Percentiles rank a stretch among this genome's conserved stretches.
These are phyloP conservation scores for Drosophila heteroneura DNA, from an alignment of 2,888 invertebrate species.

Conservation along the genomic window DNA sequence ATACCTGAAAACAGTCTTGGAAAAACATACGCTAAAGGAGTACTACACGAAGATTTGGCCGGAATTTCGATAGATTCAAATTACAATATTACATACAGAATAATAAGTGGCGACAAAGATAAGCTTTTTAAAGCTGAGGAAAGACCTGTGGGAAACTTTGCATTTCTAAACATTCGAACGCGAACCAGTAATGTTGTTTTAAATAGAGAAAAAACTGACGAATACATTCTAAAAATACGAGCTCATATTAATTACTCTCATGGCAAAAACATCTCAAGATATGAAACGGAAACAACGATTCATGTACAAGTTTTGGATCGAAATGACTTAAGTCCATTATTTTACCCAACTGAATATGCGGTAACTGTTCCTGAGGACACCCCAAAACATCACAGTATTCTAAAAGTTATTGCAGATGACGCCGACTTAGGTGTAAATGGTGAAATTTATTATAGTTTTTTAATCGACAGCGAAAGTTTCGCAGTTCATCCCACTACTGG, in stretches of 20 bases:
- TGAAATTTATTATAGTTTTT: constrained; percentile 97
- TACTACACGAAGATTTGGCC: constrained; percentile 91
- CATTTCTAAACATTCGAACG: constrained; percentile 95
- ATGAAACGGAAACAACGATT: constrained; percentile 91
- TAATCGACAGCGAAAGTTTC: constrained; percentile 92
- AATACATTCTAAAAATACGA: constrained; percentile 92
- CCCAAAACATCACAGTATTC: constrained; percentile 92
- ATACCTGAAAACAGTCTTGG: constrained; percentile 97
- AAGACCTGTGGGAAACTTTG: constrained; percentile 95
- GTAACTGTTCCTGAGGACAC: constrained; percentile 95
- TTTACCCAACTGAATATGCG: constrained; percentile 95
- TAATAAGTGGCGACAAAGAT: constrained; percentile 94
- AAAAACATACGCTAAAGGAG: constrained; percentile 92
- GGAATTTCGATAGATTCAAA: constrained; percentile 89
- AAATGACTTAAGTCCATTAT: constrained; percentile 97
- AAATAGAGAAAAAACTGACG: constrained; percentile 96
- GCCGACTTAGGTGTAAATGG: constrained; percentile 98
- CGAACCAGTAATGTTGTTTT: constrained; percentile 95
- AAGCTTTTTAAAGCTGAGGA: constrained; percentile 97
- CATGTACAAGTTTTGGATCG: constrained; percentile 92
- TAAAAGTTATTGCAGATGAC: constrained; percentile 95
- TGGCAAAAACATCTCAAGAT: constrained; percentile 86
- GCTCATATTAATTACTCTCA: constrained; percentile 88
- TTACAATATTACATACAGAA: constrained; percentile 92
- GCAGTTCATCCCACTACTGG: constrained; percentile 97